Evolutionary conservation across 2,888 invertebrate genomes (phyloP), one percentile per base, ranked within the genome.

Genomic region (Labia minor): DNA sequence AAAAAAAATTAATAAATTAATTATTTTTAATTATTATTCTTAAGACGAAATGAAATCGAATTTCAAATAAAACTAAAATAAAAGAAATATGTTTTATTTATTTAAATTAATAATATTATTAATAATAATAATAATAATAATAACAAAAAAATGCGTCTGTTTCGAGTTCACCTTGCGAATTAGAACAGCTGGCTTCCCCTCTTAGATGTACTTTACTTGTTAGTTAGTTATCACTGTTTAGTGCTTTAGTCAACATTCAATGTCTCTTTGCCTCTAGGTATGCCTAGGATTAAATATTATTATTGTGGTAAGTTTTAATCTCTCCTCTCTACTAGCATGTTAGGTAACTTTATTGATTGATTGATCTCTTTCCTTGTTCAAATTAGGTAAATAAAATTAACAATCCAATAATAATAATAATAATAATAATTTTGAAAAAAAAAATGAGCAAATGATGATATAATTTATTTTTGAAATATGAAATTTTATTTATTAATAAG

Each of bases 251-350:
- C 49, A 49, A 49, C 49, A 49, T 10, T 49, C 49, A 21, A 66
- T 65, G 67, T 69, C 71, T 73, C 72, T 76, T 74, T 76, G 74
- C 74, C 75, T 49, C 49, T 76, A 84, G 84, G 83, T 78, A 80
- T 83, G 77, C 83, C 83, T 78, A 81, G 84, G 83, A 84, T 84
- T 78, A 83, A 81, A 77, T 83, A 83, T 80, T 83, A 83, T 79
- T 83, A 83, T 76, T 82, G 82, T 77, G 83, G 84, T 84, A 82
- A 84, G 84, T 83, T 72, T 65, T 49, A 49, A 49, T 49, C 49
- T 49, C 49, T 49, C 49, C 14, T 49, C 6, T 62, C 37, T 49
- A n/a, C 49, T 49, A 49, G 49, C 49, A 49, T 49, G 49, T 49
- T 49, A 49, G 49, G 49, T 49, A 49, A 19, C 8, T 61, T 61